Base-by-base conservation (phyloP, 2,797 vertebrate species). In the Neosilurus hyrtlii region DNA sequence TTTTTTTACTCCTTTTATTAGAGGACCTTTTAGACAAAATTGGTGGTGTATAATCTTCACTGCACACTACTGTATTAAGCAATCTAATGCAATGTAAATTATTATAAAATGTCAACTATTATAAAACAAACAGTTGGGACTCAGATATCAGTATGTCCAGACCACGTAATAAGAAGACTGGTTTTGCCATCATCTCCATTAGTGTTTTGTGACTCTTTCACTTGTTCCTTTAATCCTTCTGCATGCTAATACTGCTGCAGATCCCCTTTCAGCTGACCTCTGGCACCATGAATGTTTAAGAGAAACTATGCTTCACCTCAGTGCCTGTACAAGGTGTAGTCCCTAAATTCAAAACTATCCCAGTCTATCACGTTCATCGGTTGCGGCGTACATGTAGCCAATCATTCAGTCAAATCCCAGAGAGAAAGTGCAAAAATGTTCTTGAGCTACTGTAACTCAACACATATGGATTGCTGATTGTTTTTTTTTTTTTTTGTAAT, bases 301-400 rank as follows among this genome's bases (percentile, higher is more conserved):
- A 4, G 12, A 73, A 73, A 26, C 6, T 14, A 4, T 26, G 68
- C 24, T 49, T 20, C 3, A 12, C 11, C 37, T 70, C 37, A 43
- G 22, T 71, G 24, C 56, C 24, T 37, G 59, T 80, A 22, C 77
- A 62, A 68, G 79, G 43, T 57, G 62, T 68, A 63, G 26, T 54
- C 35, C 49, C 18, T 57, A 56, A 73, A 54, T 26, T 30, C 71
- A 26, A 4, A 26, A 51, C 12, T 37, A n/a, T n/a, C n/a, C n/a
- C n/a, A n/a, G 52, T 52, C n/a, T 10, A 22, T 72, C n/a, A 54
- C 49, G 51, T 2, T 26, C 2, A 72, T 18, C 6, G 54, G 14
- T 10, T 1, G 9, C 2, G 11, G 4, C n/a, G 14, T 5, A 51
- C 11, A 14, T 71, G 43, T 24, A 43, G 18, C 35, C 43, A 18